Evolutionary conservation across 1,140 invertebrate genomes (phyloP), one percentile per base, ranked within the genome.

Genomic region (Cydia strobilella): DNA sequence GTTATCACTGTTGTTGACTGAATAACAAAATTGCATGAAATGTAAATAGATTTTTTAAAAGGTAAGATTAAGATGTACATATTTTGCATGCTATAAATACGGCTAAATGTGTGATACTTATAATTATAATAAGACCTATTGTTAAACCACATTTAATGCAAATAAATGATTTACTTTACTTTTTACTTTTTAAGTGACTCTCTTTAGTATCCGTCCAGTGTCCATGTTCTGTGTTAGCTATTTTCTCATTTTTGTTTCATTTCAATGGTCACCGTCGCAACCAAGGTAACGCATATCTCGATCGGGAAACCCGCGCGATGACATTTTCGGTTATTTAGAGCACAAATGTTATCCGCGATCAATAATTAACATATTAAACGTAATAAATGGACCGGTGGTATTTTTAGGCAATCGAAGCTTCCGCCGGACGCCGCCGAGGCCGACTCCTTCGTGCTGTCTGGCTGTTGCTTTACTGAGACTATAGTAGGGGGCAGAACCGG

Each of bases 371-470:
- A 54, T 63, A 73, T 75, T 66, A 31, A 74, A n/a, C 69, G 45
- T 63, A 73, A 74, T 66, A 31, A 75, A 65, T 54, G 31, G 15
- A 59, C 48, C 39, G 39, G n/a, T n/a, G n/a, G n/a, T 73, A 75
- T 80, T 79, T 79, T 76, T 77, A 73, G 63, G 54, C 76, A 80
- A 82, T 80, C 77, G 79, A 79, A 76, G 72, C 45, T 85, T 87
- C 84, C 85, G 80, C 79, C 86, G 86, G 86, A 87, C 84, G 81
- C 80, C 75, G 59, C 10, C 86, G 80, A 87, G 86, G 86, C 75
- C 82, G 78, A 2, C 81, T 69, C 78, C 81, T 82, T n/a, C 48
- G 48, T 59, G 51, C 51, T 59, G 51, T 51, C 48, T 59, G 54
- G 7, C n/a, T 54, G 51, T n/a, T 45, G 42, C 51, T 39, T 39